Evolutionary conservation across 2,797 vertebrate species (phyloP), one percentile per base, ranked within the genome.

Genomic region (Sebastes kiyomatsui): DNA sequence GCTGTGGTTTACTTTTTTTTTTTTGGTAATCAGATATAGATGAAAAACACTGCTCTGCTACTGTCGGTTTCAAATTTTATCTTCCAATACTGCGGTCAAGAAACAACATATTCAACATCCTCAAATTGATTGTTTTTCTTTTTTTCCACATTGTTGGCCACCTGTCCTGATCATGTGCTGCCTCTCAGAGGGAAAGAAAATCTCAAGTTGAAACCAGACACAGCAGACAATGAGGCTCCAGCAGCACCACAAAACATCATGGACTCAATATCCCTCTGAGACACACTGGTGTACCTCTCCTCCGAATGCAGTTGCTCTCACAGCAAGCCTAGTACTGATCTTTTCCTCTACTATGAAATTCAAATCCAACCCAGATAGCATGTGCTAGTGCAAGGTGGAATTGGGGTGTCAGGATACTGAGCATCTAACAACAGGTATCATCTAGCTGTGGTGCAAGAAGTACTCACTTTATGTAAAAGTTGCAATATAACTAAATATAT

Each of bases 1-100:
- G 77, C 38, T 72, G 60, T 25, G 30, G 72, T 68, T 78, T 68
- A 6, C 9, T 58, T 60, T 60, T 75, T 58, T 20, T 46, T 58
- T 60, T 64, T 75, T 55, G 11, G 27, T 23, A 3, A 83, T 84
- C 83, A 77, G 80, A 83, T 87, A 42, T 28, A 33, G 65, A 58
- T 11, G 25, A 11, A 66, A 61, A 75, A 72, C 20, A 14, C 7
- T 13, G 52, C 22, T 68, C 59, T 22, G 28, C 70, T 4, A 49
- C 59, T 3, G 32, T 16, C 8, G 27, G 55, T 54, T 72, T 80
- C 35, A 72, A 9, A 62, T 67, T 58, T 38, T 6, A 79, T 76
- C 58, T 46, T 14, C 5, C 11, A 18, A 38, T 54, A 25, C 18
- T 6, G 56, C 1, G 25, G 20, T 35, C 16, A 30, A 66, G 55